Evolutionary conservation across 1,140 invertebrate species (phyloP).

Genomic region (Helicoverpa zea): DNA sequence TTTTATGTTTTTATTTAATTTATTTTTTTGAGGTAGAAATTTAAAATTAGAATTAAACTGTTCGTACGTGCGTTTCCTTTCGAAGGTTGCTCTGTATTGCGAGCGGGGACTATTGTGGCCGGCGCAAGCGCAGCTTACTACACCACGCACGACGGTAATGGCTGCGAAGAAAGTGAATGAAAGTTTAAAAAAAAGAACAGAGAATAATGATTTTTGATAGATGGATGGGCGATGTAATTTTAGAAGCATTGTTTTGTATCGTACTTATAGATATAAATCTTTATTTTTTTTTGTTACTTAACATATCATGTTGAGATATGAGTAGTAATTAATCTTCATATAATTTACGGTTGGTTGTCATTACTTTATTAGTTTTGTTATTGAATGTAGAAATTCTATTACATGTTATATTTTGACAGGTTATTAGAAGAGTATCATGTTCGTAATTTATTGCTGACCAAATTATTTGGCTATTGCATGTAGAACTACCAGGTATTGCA

Average conservation of each 20-base stretch:
- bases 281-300: background rate
- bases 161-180: slow-evolving; percentile 55
- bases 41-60: slow-evolving; percentile 50
- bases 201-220: slow-evolving; percentile 12
- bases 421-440: slow-evolving; percentile 17
- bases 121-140: slow-evolving; percentile 65
- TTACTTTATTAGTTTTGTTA: slow-evolving; percentile 2
- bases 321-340: background rate
- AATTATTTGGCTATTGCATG: background rate
- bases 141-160: slow-evolving; percentile 59
- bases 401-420: slow-evolving; percentile 14
- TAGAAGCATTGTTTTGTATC: background rate
- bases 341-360: background rate
- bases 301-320: background rate
- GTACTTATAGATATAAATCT: background rate
- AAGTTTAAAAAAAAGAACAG: slow-evolving; percentile 33
- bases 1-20: slow-evolving; percentile 55
- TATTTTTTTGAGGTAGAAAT: slow-evolving; percentile 45
- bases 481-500: background rate
- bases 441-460: slow-evolving; percentile 9
- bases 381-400: slow-evolving; percentile 14
- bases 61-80: slow-evolving; percentile 73
- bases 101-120: slow-evolving; percentile 59
- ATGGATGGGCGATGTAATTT: background rate
- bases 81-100: slow-evolving; percentile 80